Evolutionary conservation across 2,113 vertebrate species (phyloP).

Genomic region (Callionymus lyra): DNA sequence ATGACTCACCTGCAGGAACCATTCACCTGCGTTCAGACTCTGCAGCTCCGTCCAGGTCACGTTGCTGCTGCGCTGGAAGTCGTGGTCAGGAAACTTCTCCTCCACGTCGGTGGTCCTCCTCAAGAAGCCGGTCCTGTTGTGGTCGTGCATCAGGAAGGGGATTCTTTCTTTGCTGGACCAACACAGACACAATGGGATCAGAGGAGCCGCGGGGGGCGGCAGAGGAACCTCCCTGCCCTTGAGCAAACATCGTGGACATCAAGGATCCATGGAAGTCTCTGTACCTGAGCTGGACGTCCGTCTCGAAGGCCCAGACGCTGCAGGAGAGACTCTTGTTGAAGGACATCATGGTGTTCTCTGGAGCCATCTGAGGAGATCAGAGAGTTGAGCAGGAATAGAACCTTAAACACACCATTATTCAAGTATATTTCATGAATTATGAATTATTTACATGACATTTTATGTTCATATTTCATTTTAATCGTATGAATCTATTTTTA

Average conservation of each 20-base stretch:
- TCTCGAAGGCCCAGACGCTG: constrained; percentile 78
- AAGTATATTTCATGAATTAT: too few species aligned
- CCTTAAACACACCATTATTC: too few species aligned
- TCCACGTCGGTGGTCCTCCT: constrained; percentile 78
- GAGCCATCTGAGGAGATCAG: constrained; percentile 80
- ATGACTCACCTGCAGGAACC: constrained; percentile 92
- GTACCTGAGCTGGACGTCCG: constrained; percentile 87
- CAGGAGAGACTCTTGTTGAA: constrained; percentile 71
- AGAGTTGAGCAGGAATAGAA: constrained; percentile 16
- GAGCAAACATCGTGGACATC: too few species aligned
- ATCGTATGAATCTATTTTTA: too few species aligned
- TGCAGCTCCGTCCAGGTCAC: constrained; percentile 72
- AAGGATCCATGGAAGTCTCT: too few species aligned
- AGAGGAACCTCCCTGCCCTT: too few species aligned
- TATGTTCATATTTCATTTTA: too few species aligned
- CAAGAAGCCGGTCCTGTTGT: constrained; percentile 43
- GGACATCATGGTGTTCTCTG: constrained; percentile 93
- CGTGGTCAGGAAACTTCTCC: constrained; percentile 51
- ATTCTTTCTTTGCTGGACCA: constrained; percentile 58
- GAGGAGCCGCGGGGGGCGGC: too few species aligned
- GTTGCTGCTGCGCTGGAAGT: constrained; percentile 40
- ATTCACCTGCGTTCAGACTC: constrained; percentile 79
- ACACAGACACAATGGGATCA: too few species aligned
- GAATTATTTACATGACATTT: too few species aligned
- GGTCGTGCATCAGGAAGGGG: constrained; percentile 90